Evolutionary conservation across 2,797 vertebrate genomes (phyloP).

Genomic region (Anas bahamensis): DNA sequence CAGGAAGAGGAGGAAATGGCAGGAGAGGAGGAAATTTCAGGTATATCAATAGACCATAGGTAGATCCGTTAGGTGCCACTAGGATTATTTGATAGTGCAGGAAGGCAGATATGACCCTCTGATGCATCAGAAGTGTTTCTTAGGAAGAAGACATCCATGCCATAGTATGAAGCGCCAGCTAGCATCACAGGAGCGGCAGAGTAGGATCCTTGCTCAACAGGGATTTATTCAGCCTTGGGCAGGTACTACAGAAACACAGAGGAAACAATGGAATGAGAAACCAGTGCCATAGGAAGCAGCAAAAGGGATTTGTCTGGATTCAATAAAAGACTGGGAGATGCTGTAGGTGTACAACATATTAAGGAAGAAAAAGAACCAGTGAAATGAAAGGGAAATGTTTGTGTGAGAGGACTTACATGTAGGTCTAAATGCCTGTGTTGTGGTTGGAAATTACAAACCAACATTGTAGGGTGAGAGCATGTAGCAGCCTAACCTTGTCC

Average conservation of each 20-base stretch:
- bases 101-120: neutral
- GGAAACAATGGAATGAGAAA: neutral
- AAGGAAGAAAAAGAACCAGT: neutral
- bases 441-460: neutral
- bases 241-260: neutral
- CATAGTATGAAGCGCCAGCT: neutral
- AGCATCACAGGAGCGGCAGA: neutral
- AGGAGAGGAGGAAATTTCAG: neutral
- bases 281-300: neutral
- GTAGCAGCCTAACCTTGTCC: neutral
- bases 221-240: neutral
- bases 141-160: neutral
- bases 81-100: neutral
- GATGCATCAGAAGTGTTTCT: neutral
- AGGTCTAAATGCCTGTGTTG: neutral
- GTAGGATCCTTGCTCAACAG: neutral
- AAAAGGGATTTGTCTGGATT: neutral
- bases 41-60: neutral
- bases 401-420: neutral
- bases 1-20: neutral
- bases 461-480: neutral
- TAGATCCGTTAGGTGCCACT: neutral
- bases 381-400: neutral
- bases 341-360: neutral
- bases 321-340: neutral